Percentiles rank a stretch among this genome's conserved stretches.
Conservation (phyloP, 2,113 vertebrate genomes). For the Gallinago undulata region DNA sequence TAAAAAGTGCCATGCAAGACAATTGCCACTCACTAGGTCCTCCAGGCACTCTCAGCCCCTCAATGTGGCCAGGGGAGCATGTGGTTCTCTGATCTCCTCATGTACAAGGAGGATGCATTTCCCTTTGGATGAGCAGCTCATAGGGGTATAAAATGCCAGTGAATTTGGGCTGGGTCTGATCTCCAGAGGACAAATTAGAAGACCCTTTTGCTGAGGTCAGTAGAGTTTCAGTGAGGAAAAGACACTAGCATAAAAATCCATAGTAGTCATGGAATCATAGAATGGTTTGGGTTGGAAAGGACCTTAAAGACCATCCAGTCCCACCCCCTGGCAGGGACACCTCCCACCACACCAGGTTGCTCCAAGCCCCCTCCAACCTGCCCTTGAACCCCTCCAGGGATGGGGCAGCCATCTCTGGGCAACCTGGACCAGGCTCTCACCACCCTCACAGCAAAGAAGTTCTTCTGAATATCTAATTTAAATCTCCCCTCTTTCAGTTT, state of each 20-base stretch:
- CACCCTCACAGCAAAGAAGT: no score
- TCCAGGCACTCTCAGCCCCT: neutral
- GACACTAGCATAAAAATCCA: neutral
- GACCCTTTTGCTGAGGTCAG: neutral
- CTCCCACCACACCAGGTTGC: no score
- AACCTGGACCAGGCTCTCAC: no score
- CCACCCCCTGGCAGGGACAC: no score
- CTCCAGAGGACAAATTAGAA: neutral
- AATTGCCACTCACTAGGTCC: neutral
- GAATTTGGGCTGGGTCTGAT: neutral
- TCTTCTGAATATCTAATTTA: no score
- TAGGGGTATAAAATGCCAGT: neutral
- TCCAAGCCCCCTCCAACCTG: no score
- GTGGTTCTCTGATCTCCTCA: neutral
- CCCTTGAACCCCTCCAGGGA: no score
- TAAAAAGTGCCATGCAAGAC: neutral
- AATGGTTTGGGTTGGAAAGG: no score
- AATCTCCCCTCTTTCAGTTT: no score
- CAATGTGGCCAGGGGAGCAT: rapidly evolving
- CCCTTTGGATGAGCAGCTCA: neutral
- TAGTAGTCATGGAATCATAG: no score
- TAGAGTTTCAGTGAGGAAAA: neutral
- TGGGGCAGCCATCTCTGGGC: no score
- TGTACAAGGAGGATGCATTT: neutral
- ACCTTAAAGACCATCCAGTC: no score